Conservation (phyloP, 2,113 vertebrate genomes). For the Gasterosteus aculeatus region DNA sequence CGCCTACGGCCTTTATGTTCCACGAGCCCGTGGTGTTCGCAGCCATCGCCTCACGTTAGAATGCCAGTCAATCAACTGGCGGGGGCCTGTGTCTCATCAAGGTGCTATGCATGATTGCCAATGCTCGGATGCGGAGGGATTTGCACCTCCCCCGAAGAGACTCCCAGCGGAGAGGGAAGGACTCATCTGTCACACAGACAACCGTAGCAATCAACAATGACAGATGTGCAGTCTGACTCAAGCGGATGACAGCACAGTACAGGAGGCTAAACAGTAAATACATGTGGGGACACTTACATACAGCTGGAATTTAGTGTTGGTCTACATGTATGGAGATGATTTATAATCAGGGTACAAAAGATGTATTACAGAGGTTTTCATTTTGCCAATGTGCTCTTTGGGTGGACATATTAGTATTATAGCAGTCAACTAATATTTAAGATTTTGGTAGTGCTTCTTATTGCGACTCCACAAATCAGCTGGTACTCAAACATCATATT, state of each 20-base stretch:
- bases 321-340: conserved; percentile 12
- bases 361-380: not conserved
- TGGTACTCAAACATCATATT: not conserved
- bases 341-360: not conserved
- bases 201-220: conserved; percentile 67
- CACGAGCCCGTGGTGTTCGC: conserved; percentile 49
- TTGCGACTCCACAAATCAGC: not conserved
- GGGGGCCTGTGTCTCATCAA: conserved; percentile 76
- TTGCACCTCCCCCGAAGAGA: conserved; percentile 69
- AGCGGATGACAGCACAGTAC: conserved; percentile 58
- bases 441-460: not conserved
- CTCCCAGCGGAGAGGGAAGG: conserved; percentile 61
- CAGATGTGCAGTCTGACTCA: conserved; percentile 71
- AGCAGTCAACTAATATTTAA: not conserved
- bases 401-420: not conserved
- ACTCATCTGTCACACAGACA: conserved; percentile 77
- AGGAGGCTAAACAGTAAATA: conserved; percentile 55
- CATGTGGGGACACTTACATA: conserved; percentile 37
- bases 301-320: conserved; percentile 26
- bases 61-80: conserved; percentile 77
- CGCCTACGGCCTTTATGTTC: conserved; percentile 56
- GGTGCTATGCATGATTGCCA: conserved; percentile 77
- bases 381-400: not conserved
- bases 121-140: conserved; percentile 72
- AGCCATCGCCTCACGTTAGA: conserved; percentile 74